Conservation (phyloP, 2,113 vertebrate genomes). For the Oenanthe melanoleuca region DNA sequence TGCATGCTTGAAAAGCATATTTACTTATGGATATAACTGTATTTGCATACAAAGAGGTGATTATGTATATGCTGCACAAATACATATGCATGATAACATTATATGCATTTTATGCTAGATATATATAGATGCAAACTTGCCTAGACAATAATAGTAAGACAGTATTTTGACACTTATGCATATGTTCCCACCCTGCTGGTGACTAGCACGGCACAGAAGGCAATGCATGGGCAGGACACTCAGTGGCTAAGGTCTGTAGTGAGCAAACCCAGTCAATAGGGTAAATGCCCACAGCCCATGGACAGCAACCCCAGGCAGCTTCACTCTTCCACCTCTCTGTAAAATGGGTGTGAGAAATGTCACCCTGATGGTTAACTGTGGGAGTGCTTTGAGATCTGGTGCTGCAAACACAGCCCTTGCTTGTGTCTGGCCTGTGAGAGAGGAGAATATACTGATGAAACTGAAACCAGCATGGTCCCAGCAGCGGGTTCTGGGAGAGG, state of each 20-base stretch:
- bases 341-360: neutral
- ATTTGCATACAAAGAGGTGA: constrained; percentile 15
- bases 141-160: neutral
- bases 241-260: neutral
- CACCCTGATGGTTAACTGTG: neutral
- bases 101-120: neutral
- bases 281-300: neutral
- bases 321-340: neutral
- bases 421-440: neutral
- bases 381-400: neutral
- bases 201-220: neutral
- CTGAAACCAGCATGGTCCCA: neutral
- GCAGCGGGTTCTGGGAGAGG: neutral
- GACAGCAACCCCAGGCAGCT: rapidly evolving
- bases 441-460: neutral
- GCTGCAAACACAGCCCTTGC: neutral
- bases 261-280: rapidly evolving
- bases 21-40: neutral
- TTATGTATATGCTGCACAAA: neutral
- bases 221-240: neutral
- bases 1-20: neutral
- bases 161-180: neutral
- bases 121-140: neutral
- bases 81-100: neutral
- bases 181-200: neutral